A percentile compares a stretch with the other conserved stretches of the same genome.
phyloP scores from a whole-genome alignment of 1,140 invertebrate genomes.

The Drosophila sucinea region DNA sequence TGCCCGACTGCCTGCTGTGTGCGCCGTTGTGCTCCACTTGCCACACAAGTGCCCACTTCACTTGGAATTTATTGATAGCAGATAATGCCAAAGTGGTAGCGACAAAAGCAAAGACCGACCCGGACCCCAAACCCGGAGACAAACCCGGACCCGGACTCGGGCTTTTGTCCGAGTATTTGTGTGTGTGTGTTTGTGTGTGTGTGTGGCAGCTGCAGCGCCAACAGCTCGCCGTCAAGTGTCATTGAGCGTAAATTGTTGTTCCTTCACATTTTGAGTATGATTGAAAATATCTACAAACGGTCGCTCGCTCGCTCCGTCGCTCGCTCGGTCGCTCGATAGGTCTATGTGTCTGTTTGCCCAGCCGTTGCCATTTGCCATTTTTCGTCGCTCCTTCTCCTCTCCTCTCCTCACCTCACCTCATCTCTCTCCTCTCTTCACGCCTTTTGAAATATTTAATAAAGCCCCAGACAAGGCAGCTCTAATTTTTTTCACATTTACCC shows the following conservation, averaged over 20 bases:
- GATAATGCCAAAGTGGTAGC: conserved; percentile 77
- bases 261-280: conserved; percentile 81
- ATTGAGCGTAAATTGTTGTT: conserved; percentile 82
- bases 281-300: conserved; percentile 79
- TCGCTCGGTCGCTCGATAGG: conserved; percentile 8
- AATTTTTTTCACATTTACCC: conserved; percentile 49
- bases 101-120: conserved; percentile 71
- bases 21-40: conserved; percentile 76
- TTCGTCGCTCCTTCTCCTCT: conserved; percentile 23
- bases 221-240: conserved; percentile 73
- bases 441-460: conserved; percentile 77
- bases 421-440: conserved; percentile 22
- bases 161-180: conserved; percentile 34
- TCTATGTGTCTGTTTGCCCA: conserved; percentile 28
- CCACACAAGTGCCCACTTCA: conserved; percentile 78
- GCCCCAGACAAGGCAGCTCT: conserved; percentile 66
- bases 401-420: not conserved
- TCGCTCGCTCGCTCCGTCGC: conserved; percentile 2
- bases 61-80: conserved; percentile 81
- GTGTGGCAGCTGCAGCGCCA: conserved; percentile 48
- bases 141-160: conserved; percentile 11
- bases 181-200: conserved; percentile 14
- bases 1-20: conserved; percentile 33
- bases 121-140: conserved; percentile 19
- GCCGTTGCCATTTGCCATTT: conserved; percentile 45